phyloP scores from a whole-genome alignment of 1,140 invertebrate genomes.

The Caerostris darwini region DNA sequence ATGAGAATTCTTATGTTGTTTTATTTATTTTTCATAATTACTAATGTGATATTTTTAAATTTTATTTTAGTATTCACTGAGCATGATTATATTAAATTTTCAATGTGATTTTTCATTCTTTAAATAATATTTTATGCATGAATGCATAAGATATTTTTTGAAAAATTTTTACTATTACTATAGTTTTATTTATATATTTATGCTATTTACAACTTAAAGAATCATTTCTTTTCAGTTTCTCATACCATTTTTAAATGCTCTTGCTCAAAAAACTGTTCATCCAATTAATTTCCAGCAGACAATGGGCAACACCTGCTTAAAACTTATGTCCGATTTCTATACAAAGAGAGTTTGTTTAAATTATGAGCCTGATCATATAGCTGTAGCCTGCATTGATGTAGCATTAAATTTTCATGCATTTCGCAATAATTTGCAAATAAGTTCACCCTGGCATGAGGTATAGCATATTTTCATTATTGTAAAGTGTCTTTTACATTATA shows the following conservation, averaged over 20 bases:
- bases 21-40: too few species aligned
- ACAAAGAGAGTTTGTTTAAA: constrained; percentile 9
- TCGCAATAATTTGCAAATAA: background rate
- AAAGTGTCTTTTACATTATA: too few species aligned
- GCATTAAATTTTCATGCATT: constrained; percentile 6
- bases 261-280: background rate
- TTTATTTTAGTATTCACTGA: too few species aligned
- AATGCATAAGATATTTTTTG: too few species aligned
- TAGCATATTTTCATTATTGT: background rate
- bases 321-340: constrained; percentile 41
- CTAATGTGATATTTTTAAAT: too few species aligned
- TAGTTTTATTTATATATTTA: background rate
- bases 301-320: background rate
- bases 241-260: background rate
- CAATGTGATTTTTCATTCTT: too few species aligned
- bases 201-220: background rate
- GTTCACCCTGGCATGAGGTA: constrained; percentile 44
- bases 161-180: background rate
- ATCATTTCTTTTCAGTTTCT: constrained; percentile 16
- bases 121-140: too few species aligned
- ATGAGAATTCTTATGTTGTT: too few species aligned
- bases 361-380: constrained; percentile 34
- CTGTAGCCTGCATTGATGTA: constrained; percentile 38
- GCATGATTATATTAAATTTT: too few species aligned
- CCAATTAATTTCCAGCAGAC: background rate